phyloP scores from a whole-genome alignment of 2,888 invertebrate genomes.

The Apoderus coryli region DNA sequence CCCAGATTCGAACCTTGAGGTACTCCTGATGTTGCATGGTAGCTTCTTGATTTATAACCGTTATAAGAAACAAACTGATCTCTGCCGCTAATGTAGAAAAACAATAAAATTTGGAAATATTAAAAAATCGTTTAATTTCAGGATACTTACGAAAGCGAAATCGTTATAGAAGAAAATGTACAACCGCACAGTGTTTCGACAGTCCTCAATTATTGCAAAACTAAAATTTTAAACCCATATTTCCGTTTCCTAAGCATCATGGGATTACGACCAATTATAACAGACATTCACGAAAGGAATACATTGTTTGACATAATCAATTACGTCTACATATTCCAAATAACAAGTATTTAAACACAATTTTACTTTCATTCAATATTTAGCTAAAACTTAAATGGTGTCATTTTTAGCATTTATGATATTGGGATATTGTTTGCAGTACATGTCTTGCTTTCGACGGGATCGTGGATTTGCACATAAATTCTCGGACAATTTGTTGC shows the following conservation, averaged over 20 bases:
- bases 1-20: slow-evolving; percentile 6
- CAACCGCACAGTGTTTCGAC: slow-evolving; percentile 60
- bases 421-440: slow-evolving; percentile 61
- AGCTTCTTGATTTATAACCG: too few species aligned
- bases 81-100: too few species aligned
- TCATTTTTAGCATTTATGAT: slow-evolving; percentile 13
- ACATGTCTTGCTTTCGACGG: slow-evolving; percentile 60
- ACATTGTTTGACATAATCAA: slow-evolving; percentile 45
- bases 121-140: slow-evolving; percentile 30
- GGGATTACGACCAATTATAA: slow-evolving; percentile 55
- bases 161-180: slow-evolving; percentile 34
- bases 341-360: slow-evolving; percentile 12
- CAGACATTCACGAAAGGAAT: slow-evolving; percentile 45
- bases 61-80: too few species aligned
- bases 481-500: slow-evolving; percentile 1
- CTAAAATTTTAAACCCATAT: slow-evolving; percentile 66
- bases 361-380: slow-evolving; percentile 8
- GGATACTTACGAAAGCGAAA: slow-evolving; percentile 57
- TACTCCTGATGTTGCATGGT: too few species aligned
- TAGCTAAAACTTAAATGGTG: slow-evolving; percentile 6
- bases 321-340: slow-evolving; percentile 46
- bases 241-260: slow-evolving; percentile 56
- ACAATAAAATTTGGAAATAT: too few species aligned
- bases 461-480: slow-evolving; percentile 58
- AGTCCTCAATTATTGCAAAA: slow-evolving; percentile 67